Evolutionary conservation across 2,113 vertebrate species (phyloP).

Genomic region (Arvicanthis niloticus): DNA sequence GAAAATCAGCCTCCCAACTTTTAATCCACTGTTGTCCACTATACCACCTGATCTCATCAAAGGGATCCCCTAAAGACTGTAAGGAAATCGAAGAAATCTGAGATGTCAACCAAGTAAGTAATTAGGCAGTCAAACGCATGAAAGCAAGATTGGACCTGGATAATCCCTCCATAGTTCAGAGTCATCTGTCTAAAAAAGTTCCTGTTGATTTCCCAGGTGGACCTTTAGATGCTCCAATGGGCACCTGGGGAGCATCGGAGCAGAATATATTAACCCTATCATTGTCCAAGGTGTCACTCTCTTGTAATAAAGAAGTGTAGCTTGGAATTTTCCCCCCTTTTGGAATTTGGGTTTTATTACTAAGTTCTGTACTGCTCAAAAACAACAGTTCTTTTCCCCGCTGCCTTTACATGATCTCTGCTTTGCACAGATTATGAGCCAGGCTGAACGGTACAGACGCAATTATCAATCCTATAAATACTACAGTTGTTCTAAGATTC

Average conservation of each 20-base stretch:
- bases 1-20: conserved; percentile 12
- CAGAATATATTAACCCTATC: conserved; percentile 54
- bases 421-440: conserved; percentile 45
- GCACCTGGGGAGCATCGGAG: background rate
- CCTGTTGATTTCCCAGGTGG: conserved; percentile 75
- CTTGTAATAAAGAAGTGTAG: conserved; percentile 16
- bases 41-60: background rate
- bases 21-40: background rate
- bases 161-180: conserved; percentile 66
- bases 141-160: conserved; percentile 67
- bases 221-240: background rate
- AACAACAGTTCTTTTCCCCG: conserved; percentile 48
- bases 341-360: conserved; percentile 48
- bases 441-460: background rate
- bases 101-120: conserved; percentile 62
- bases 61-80: conserved; percentile 15
- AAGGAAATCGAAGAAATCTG: conserved; percentile 45
- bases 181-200: conserved; percentile 52
- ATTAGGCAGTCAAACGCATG: conserved; percentile 63
- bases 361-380: conserved; percentile 42
- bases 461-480: conserved; percentile 25
- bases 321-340: background rate
- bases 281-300: conserved; percentile 33
- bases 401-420: conserved; percentile 19
- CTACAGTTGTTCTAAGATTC: background rate